Evolutionary conservation across 2,888 invertebrate genomes (phyloP).

Genomic region (Esperia sulphurella): DNA sequence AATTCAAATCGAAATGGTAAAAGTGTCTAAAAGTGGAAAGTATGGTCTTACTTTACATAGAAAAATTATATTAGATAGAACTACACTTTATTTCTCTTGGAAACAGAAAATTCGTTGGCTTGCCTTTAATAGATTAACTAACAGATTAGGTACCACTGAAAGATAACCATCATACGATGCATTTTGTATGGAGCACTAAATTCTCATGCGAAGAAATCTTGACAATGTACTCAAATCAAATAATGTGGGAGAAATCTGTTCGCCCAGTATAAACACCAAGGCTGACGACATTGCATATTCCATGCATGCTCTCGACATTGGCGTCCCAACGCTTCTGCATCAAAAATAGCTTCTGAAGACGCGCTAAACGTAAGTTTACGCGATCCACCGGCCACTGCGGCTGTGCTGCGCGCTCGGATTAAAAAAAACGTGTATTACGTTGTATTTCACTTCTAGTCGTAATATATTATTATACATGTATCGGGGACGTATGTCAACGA

Average conservation of each 20-base stretch:
- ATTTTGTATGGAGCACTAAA: no score
- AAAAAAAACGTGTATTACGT: constrained; percentile 9
- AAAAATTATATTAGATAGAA: no score
- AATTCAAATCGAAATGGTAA: no score
- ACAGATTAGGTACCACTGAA: no score
- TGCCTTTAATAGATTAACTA: no score
- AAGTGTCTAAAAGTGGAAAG: no score
- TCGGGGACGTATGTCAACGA: constrained; percentile 64
- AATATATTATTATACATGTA: constrained; percentile 36
- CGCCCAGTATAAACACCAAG: constrained; percentile 43
- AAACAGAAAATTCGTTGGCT: no score
- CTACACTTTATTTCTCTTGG: no score
- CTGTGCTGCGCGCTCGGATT: constrained; percentile 36
- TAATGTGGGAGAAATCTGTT: constrained; percentile 7
- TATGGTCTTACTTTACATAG: no score
- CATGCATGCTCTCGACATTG: constrained; percentile 78
- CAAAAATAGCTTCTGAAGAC: constrained; percentile 77
- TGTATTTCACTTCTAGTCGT: constrained; percentile 30
- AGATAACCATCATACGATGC: no score
- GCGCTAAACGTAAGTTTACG: constrained; percentile 69
- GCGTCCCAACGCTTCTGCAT: constrained; percentile 75
- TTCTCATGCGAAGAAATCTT: no score
- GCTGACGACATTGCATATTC: constrained; percentile 78
- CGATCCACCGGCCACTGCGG: constrained; percentile 59
- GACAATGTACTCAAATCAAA: background rate